These are phyloP conservation scores for Calameuta filiformis DNA, from an alignment of 2,888 invertebrate genomes.

Conservation along the genomic window DNA sequence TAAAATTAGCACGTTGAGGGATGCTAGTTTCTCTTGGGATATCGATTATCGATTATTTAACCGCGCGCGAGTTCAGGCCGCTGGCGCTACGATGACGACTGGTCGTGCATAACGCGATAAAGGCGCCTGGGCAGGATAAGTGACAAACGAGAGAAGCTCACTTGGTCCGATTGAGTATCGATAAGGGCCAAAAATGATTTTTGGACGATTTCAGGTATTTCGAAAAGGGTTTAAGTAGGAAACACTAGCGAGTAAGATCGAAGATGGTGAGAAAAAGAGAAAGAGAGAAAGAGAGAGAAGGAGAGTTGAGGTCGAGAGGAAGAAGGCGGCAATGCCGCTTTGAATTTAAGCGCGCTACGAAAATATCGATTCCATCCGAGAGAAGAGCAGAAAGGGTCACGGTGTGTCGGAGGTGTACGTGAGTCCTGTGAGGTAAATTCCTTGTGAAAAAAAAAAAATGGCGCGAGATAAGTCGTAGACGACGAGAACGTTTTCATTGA, in stretches of 20 bases:
- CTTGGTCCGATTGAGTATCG: background rate
- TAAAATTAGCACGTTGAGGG: background rate
- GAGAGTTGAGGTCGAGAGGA: constrained; percentile 18
- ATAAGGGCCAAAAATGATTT: background rate
- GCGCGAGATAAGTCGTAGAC: background rate
- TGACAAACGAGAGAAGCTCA: background rate
- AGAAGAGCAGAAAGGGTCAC: constrained; percentile 9
- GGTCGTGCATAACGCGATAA: background rate
- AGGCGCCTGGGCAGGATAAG: background rate
- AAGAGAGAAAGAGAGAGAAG: background rate
- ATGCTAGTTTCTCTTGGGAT: background rate
- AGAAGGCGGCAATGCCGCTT: constrained; percentile 10
- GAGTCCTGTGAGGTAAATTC: background rate
- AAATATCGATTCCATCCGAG: background rate
- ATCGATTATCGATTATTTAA: background rate
- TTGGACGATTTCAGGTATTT: background rate
- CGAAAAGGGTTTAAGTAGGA: background rate
- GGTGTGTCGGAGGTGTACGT: background rate
- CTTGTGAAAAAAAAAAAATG: background rate
- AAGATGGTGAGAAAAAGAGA: constrained; percentile 7
- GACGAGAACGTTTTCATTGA: background rate
- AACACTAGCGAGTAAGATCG: constrained; percentile 1
- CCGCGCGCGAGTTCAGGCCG: background rate
- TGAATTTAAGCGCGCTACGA: background rate
- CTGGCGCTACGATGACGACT: background rate